Percentiles rank a stretch among this genome's conserved stretches.
Evolutionary conservation across 2,113 vertebrate genomes (phyloP).

Genomic region (Dermatemys mawii): DNA sequence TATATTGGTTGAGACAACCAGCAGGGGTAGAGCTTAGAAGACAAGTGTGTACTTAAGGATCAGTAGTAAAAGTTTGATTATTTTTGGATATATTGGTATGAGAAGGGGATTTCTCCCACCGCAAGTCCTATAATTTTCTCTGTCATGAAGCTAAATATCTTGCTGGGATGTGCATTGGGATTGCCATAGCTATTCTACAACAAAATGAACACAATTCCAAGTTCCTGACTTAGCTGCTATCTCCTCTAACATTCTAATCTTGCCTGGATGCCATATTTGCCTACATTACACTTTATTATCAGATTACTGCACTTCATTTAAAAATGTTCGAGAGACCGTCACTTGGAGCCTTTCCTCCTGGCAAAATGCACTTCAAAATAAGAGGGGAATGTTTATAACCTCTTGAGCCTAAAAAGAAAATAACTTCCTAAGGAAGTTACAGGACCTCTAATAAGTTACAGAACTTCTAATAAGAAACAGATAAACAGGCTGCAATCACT

Average conservation of each 20-base stretch:
- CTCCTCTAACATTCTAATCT: neutral
- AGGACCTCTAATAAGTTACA: neutral
- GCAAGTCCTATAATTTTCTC: neutral
- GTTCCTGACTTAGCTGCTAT: neutral
- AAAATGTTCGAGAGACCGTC: fast-evolving
- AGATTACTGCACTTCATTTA: neutral
- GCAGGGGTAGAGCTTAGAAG: neutral
- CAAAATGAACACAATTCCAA: neutral
- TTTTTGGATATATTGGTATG: neutral
- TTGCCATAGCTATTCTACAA: neutral
- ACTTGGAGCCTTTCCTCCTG: neutral
- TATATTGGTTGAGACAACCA: neutral
- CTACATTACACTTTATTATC: neutral
- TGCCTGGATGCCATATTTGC: neutral
- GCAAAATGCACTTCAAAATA: neutral
- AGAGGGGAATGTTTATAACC: neutral
- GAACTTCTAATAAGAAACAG: neutral
- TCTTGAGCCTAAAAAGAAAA: fast-evolving
- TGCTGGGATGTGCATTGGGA: neutral
- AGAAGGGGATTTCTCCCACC: neutral
- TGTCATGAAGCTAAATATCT: neutral
- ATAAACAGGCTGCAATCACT: neutral
- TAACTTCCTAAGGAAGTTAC: neutral
- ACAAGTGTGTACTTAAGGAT: neutral
- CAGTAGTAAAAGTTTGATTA: neutral